These are phyloP conservation scores for Callocephalon fimbriatum DNA, from an alignment of 2,113 vertebrate species.

Conservation along the genomic window DNA sequence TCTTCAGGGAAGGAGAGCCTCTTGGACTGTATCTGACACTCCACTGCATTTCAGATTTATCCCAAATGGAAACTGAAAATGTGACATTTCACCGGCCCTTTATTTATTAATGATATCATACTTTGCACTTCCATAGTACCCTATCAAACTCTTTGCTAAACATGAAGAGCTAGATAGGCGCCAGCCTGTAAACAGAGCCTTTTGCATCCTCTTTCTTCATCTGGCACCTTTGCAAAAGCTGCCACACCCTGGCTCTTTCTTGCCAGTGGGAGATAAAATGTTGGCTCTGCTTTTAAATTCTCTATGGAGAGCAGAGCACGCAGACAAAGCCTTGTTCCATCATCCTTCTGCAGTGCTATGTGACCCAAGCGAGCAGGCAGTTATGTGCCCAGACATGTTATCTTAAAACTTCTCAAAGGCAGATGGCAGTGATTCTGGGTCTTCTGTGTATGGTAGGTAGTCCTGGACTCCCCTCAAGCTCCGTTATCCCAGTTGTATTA, in stretches of 20 bases:
- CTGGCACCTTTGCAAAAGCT: slow-evolving; percentile 10
- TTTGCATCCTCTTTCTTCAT: not conserved
- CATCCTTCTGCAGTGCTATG: not conserved
- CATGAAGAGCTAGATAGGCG: not conserved
- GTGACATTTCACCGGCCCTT: slow-evolving; percentile 23
- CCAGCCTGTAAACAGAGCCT: not conserved
- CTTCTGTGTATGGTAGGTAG: not conserved
- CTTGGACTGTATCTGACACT: slow-evolving; percentile 32
- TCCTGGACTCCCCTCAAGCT: not conserved
- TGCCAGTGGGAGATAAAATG: not conserved
- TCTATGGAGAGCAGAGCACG: not conserved
- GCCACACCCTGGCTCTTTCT: not conserved
- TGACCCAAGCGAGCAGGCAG: not conserved
- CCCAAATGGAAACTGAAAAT: slow-evolving; percentile 52
- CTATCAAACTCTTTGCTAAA: slow-evolving; percentile 24
- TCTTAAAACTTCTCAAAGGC: not conserved
- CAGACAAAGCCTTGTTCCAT: not conserved
- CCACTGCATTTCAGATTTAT: slow-evolving; percentile 43
- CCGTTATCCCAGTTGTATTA: not conserved
- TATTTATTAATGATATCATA: slow-evolving; percentile 55
- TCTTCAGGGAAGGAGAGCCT: slow-evolving; percentile 3
- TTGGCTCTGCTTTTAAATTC: not conserved
- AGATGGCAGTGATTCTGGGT: not conserved
- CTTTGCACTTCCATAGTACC: slow-evolving; percentile 38
- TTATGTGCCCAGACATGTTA: not conserved